Evolutionary conservation across 2,888 invertebrate genomes (phyloP), one percentile per base, ranked within the genome.

Genomic region (Teinopalpus imperialis): DNA sequence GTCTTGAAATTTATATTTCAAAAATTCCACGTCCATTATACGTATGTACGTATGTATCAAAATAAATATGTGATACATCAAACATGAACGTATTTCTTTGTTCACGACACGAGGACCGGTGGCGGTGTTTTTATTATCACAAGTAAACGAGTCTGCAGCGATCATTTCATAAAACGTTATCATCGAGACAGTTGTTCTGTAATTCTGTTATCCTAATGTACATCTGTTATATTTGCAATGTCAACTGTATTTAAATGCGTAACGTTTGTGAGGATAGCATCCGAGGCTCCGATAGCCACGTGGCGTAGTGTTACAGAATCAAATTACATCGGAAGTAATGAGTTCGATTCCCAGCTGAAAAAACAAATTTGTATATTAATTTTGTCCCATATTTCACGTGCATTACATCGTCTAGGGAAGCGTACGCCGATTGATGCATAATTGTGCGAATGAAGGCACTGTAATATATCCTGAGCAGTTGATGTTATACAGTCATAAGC

Each of bases 21-120:
- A 31, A 54, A 79, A 81, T 43, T 85, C 83, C 5, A 75, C 74
- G 49, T 83, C 80, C 83, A 83, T 83, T 35, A 52, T 30, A 16
- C 10, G 10, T 35, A 27, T 21, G 6, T 30, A 16, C 10, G 10
- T 35, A 27, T 21, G 6, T 7, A 35, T 31, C 14, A 29, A 12
- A 31, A 12, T 8, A n/a, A 23, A n/a, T n/a, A n/a, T n/a, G n/a
- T n/a, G n/a, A n/a, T n/a, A 21, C 31, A 44, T 30, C 12, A 3
- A 18, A 20, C 23, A 39, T 2, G 16, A 39, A 26, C 9, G 6
- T 1, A 18, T 12, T 8, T 9, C 4, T 10, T 14, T 8, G 16
- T 8, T 13, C 14, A 5, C 14, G 4, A 1, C 3, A 5, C 3
- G 27, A 3, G 9, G 2, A 3, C 18, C 18, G 1, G 18, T 7